Evolutionary conservation across 2,113 vertebrate species (phyloP).

Genomic region (Aphyosemion australe): DNA sequence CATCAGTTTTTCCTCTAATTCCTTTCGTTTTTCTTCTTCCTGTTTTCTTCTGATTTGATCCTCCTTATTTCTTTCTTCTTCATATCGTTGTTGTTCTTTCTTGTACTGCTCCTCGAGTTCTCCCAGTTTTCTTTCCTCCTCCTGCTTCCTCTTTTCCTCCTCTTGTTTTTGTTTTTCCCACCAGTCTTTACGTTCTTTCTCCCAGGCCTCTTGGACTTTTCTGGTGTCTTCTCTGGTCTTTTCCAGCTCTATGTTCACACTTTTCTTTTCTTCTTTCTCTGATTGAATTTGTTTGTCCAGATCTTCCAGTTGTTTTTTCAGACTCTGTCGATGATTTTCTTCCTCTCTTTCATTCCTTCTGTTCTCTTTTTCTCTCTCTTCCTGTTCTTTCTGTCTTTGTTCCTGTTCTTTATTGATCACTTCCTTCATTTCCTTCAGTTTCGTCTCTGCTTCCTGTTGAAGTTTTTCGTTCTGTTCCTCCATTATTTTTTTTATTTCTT

Average conservation of each 20-base stretch:
- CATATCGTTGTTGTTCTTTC: neutral
- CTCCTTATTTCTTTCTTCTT: neutral
- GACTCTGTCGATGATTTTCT: slow-evolving; percentile 9
- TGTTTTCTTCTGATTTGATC: slow-evolving; percentile 1
- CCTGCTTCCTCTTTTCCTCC: neutral
- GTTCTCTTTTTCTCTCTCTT: slow-evolving; percentile 5
- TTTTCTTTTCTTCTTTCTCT: slow-evolving; percentile 15
- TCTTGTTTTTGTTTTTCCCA: neutral
- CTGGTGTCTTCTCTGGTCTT: neutral
- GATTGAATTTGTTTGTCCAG: slow-evolving; percentile 4
- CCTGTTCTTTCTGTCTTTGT: slow-evolving; percentile 13
- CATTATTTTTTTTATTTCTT: slow-evolving; percentile 3
- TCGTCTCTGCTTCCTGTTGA: neutral
- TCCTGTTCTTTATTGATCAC: neutral
- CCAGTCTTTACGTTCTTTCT: too few species aligned
- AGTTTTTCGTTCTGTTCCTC: slow-evolving; percentile 7
- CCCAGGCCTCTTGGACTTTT: neutral
- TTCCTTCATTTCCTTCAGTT: slow-evolving; percentile 20
- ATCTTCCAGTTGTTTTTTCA: neutral
- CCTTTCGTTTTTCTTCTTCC: neutral
- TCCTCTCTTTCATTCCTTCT: neutral
- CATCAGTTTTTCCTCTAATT: neutral
- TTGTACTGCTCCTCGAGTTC: neutral
- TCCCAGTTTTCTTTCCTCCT: neutral
- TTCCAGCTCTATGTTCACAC: neutral